phyloP scores from a whole-genome alignment of 2,888 invertebrate genomes.

The Trachelus iudaicus region DNA sequence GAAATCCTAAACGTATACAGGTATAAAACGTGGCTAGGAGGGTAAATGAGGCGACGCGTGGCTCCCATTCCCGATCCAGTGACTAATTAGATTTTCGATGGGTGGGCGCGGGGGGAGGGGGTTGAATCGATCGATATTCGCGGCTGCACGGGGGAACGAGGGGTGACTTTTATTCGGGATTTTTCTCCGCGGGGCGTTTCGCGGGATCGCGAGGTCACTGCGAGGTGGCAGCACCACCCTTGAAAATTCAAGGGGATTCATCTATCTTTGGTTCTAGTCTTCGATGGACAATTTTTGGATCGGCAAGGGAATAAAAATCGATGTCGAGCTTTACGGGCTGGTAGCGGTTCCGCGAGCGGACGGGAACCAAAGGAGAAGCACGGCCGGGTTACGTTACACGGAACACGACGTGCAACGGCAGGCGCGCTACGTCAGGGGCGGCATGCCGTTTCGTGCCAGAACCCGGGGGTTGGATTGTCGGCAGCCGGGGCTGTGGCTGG shows the following conservation, averaged over 20 bases:
- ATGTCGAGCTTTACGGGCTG: neutral
- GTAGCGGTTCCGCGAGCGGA: neutral
- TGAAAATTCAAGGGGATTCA: constrained; percentile 51
- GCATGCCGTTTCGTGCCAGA: constrained; percentile 16
- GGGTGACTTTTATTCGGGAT: neutral
- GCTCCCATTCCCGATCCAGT: neutral
- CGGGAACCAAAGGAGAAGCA: neutral
- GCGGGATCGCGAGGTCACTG: constrained; percentile 52
- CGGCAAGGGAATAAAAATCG: neutral
- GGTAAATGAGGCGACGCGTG: neutral
- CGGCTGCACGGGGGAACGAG: neutral
- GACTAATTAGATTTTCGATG: neutral
- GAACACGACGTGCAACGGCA: neutral
- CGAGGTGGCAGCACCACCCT: constrained; percentile 56
- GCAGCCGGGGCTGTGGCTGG: constrained; percentile 49
- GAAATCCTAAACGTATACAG: neutral
- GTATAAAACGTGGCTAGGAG: neutral
- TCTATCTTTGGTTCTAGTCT: constrained; percentile 26
- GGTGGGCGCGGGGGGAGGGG: neutral
- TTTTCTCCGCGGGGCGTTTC: constrained; percentile 5
- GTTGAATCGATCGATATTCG: neutral
- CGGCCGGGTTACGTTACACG: neutral
- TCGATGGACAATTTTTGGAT: neutral
- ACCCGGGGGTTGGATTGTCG: constrained; percentile 23
- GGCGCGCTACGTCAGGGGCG: neutral